A percentile compares a stretch with the other conserved stretches of the same genome.
Conservation (phyloP, 2,797 vertebrate genomes). For the Prunella strophiata region DNA sequence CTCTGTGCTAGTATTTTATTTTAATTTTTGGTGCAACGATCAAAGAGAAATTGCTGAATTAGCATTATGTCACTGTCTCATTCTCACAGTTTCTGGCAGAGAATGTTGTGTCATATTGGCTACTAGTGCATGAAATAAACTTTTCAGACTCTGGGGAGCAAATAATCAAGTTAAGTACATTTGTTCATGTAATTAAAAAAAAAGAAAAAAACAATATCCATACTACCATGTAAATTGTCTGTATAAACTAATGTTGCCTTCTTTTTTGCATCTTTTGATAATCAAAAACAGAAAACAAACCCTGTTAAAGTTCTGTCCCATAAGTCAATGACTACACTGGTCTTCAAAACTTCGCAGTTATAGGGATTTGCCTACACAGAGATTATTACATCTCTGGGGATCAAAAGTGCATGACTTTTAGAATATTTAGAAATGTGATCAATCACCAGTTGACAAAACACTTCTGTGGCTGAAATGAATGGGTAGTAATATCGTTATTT, state of each 20-base stretch:
- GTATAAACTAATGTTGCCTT: neutral
- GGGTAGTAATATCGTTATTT: neutral
- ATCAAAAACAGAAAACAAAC: neutral
- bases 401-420: neutral
- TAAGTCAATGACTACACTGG: neutral
- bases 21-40: neutral
- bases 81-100: neutral
- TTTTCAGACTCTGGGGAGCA: neutral
- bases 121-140: neutral
- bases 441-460: neutral
- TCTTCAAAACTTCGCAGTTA: neutral
- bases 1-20: neutral
- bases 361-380: neutral
- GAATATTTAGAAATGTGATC: neutral
- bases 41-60: neutral
- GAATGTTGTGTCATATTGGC: neutral
- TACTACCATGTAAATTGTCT: neutral
- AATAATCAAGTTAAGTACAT: neutral
- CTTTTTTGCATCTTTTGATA: neutral
- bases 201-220: neutral
- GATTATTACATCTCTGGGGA: neutral
- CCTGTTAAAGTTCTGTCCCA: accelerated
- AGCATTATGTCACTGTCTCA: neutral
- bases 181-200: neutral
- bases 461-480: neutral